Evolutionary conservation across 2,888 invertebrate species (phyloP), one percentile per base, ranked within the genome.

Genomic region (Brachyopa scutellaris): DNA sequence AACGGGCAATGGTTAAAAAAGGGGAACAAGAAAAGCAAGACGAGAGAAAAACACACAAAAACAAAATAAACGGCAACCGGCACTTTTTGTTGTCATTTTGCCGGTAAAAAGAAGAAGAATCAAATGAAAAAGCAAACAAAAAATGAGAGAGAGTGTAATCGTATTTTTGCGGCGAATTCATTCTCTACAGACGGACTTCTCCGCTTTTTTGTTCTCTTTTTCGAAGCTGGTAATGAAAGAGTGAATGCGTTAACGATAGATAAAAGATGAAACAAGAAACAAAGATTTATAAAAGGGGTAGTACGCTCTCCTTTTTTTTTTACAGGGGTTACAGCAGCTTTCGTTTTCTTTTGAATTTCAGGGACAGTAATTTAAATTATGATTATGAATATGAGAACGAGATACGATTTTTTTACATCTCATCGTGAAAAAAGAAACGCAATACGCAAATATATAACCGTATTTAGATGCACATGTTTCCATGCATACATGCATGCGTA

Each of bases 21-120:
- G 38, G 49, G 53, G 61, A 72, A 66, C 11, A 64, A 40, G 70
- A 57, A 57, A 29, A 59, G 23, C 51, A 64, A 67, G 45, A 72
- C 76, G 79, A 55, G 64, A 70, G 57, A 17, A 23, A 47, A 17
- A 9, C 5, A 69, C 67, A 29, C 55, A 76, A 26, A 82, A 64
- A 73, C 57, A 64, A 82, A 84, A 62, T 62, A 53, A 77, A 69
- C 64, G 21, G 40, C 64, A 74, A 73, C 84, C 83, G 83, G 84
- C 78, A 82, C 64, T 84, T 83, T 77, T 83, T 84, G 78, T 83
- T 83, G 76, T 78, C 78, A 78, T 72, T 78, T 76, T 76, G 77
- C 69, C 73, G 77, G 70, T 47, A 29, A 33, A 9, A 11, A 33
- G 23, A 49, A 36, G 40, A 61, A 45, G 15, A 49, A 66, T 11